A percentile compares a stretch with the other conserved stretches of the same genome.
Evolutionary conservation across 2,888 invertebrate genomes (phyloP).

Genomic region (Xylophagus ater): DNA sequence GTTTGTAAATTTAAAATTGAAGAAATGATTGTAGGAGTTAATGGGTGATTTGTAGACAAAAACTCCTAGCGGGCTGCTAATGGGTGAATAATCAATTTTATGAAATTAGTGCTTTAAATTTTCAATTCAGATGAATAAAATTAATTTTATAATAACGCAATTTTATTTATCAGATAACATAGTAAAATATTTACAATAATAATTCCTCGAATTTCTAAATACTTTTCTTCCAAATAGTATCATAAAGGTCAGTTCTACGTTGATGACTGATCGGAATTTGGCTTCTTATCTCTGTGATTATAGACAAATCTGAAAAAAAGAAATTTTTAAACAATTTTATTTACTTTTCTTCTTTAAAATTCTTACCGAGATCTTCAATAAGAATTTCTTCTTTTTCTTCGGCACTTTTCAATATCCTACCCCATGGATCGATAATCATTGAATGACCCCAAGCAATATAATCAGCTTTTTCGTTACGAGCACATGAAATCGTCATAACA

Average conservation of each 20-base stretch:
- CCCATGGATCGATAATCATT: constrained; percentile 68
- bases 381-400: constrained; percentile 60
- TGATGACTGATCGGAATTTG: constrained; percentile 74
- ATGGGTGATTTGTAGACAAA: no score
- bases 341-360: no score
- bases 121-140: no score
- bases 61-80: no score
- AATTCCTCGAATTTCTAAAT: no score
- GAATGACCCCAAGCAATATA: constrained; percentile 89
- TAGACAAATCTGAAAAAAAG: constrained; percentile 54
- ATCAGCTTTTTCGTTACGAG: constrained; percentile 59
- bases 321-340: background rate
- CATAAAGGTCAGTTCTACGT: constrained; percentile 63
- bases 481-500: constrained; percentile 75
- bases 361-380: constrained; percentile 61
- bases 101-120: no score
- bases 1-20: no score
- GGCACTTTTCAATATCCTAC: constrained; percentile 56
- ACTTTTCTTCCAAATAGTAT: constrained; percentile 33
- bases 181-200: no score
- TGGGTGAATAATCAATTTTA: no score
- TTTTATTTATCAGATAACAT: no score
- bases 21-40: no score
- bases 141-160: no score
- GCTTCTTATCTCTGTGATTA: constrained; percentile 61